Percentiles rank a stretch among this genome's conserved stretches.
These are phyloP conservation scores for Stichopus horrens DNA, from an alignment of 53 echinoderm and acorn worm genomes.

Conservation along the genomic window DNA sequence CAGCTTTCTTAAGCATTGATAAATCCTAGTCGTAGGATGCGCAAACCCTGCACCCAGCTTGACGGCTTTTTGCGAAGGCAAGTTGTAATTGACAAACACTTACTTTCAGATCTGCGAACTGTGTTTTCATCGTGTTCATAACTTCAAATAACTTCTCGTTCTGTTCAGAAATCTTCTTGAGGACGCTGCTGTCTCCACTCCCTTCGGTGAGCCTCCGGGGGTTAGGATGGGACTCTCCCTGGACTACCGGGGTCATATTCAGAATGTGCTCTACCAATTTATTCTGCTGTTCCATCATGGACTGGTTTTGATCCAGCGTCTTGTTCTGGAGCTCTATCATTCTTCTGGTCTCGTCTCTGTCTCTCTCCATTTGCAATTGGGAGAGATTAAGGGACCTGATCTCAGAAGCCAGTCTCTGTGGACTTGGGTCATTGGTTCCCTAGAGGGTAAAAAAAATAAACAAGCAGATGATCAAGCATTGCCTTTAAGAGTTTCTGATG, in stretches of 20 bases:
- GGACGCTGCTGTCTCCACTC: slow-evolving; percentile 18
- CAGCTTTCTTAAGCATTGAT: too few relatives aligned
- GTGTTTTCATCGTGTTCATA: slow-evolving; percentile 15
- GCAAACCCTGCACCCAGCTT: too few relatives aligned
- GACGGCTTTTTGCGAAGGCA: too few relatives aligned
- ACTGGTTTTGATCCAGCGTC: slow-evolving; percentile 72
- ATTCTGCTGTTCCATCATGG: slow-evolving; percentile 81
- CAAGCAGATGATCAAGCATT: background rate
- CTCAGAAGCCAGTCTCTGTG: slow-evolving; percentile 81
- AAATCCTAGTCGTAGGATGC: too few relatives aligned
- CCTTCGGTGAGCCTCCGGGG: background rate
- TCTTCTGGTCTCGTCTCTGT: slow-evolving; percentile 55
- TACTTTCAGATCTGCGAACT: slow-evolving; percentile 26
- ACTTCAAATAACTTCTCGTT: slow-evolving; percentile 27
- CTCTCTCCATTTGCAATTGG: slow-evolving; percentile 69
- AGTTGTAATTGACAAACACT: background rate
- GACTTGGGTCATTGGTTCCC: slow-evolving; percentile 74
- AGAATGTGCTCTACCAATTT: slow-evolving; percentile 69
- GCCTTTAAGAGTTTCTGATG: background rate
- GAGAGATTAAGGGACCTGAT: slow-evolving; percentile 74
- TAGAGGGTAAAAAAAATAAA: background rate
- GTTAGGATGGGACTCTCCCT: background rate
- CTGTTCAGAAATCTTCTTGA: slow-evolving; percentile 25
- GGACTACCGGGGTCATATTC: slow-evolving; percentile 21
- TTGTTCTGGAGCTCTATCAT: slow-evolving; percentile 59